These are phyloP conservation scores for Ormyrus thymus DNA, from an alignment of 2,888 invertebrate species.

Conservation along the genomic window DNA sequence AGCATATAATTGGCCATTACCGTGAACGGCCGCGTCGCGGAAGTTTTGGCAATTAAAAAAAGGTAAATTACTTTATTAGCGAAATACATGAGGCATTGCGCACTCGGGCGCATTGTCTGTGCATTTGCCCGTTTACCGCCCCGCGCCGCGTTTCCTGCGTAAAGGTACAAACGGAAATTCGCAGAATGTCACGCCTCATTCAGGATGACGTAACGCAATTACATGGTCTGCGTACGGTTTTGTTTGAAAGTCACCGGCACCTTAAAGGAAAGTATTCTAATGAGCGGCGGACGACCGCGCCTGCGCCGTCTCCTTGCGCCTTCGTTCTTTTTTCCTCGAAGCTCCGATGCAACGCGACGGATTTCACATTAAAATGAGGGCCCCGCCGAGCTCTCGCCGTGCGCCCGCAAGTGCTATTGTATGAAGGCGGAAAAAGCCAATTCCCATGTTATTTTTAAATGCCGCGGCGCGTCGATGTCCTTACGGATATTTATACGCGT, in stretches of 20 bases:
- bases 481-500: neutral
- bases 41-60: neutral
- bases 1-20: too few relatives aligned
- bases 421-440: slow-evolving; percentile 3
- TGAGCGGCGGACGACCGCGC: slow-evolving; percentile 28
- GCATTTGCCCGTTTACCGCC: too few relatives aligned
- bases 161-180: slow-evolving; percentile 43
- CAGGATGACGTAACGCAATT: slow-evolving; percentile 43
- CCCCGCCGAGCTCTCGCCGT: neutral
- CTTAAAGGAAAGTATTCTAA: slow-evolving; percentile 36
- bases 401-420: neutral
- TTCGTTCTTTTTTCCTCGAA: slow-evolving; percentile 4
- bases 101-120: neutral
- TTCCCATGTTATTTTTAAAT: slow-evolving; percentile 3
- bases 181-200: slow-evolving; percentile 51
- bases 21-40: too few relatives aligned
- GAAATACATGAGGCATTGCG: slow-evolving; percentile 22
- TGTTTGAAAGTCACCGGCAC: slow-evolving; percentile 31
- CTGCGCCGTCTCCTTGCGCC: slow-evolving; percentile 29
- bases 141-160: slow-evolving; percentile 30
- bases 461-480: neutral
- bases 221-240: slow-evolving; percentile 27
- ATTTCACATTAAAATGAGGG: slow-evolving; percentile 32
- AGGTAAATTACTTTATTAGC: slow-evolving; percentile 25
- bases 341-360: neutral